phyloP scores from a whole-genome alignment of 2,888 invertebrate species.

The Agonopterix alstromeriana region DNA sequence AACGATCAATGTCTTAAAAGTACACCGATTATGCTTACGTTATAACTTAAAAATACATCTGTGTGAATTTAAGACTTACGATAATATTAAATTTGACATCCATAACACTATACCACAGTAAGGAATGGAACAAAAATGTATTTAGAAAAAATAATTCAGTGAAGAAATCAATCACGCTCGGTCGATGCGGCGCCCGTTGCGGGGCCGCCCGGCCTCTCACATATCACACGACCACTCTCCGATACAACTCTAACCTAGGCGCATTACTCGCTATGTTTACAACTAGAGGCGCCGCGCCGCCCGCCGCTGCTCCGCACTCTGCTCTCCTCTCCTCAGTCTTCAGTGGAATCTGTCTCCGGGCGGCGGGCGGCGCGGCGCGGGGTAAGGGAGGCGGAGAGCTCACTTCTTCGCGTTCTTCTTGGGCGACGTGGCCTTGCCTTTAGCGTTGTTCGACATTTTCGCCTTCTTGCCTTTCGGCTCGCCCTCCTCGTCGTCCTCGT shows the following conservation, averaged over 20 bases:
- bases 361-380: conserved; percentile 14
- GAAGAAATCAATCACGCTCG: conserved; percentile 43
- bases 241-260: conserved; percentile 65
- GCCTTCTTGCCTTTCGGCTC: conserved; percentile 88
- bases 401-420: conserved; percentile 82
- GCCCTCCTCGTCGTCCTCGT: conserved; percentile 85
- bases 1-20: conserved; percentile 52
- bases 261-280: conserved; percentile 57
- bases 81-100: conserved; percentile 48
- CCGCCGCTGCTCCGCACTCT: conserved; percentile 2
- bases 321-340: conserved; percentile 13
- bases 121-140: conserved; percentile 66
- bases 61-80: conserved; percentile 9
- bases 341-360: conserved; percentile 21
- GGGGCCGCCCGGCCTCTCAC: background rate
- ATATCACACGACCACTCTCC: conserved; percentile 12
- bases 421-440: conserved; percentile 82
- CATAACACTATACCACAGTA: conserved; percentile 71
- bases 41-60: conserved; percentile 52
- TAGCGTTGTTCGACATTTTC: conserved; percentile 83
- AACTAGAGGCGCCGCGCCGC: conserved; percentile 29
- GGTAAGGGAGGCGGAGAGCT: conserved; percentile 25
- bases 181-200: conserved; percentile 1
- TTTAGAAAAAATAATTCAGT: conserved; percentile 45
- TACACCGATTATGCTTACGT: conserved; percentile 69